These are phyloP conservation scores for Catocala fraxini DNA, from an alignment of 2,888 invertebrate species.

Conservation along the genomic window DNA sequence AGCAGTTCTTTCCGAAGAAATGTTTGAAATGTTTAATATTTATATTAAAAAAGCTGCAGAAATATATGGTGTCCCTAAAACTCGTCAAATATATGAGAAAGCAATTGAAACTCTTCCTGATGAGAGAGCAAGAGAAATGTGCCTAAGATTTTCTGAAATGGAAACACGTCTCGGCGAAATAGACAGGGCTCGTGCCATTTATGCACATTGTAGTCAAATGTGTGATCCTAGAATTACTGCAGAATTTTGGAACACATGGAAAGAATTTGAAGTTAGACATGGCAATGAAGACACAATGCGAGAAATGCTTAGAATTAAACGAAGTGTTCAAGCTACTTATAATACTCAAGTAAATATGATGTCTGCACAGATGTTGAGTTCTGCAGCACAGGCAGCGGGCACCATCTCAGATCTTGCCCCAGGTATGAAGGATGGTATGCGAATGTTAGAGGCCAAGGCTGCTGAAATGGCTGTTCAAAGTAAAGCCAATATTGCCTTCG, in stretches of 20 bases:
- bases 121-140: slow-evolving; percentile 97
- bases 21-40: slow-evolving; percentile 99
- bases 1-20: slow-evolving; percentile 97
- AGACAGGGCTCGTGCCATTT: slow-evolving; percentile 98
- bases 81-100: slow-evolving; percentile 98
- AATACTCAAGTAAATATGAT: slow-evolving; percentile 99
- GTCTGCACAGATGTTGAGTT: slow-evolving; percentile 98
- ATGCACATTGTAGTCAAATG: slow-evolving; percentile 99
- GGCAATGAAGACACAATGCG: slow-evolving; percentile 99
- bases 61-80: slow-evolving; percentile 98
- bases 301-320: slow-evolving; percentile 99
- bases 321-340: slow-evolving; percentile 99
- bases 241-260: slow-evolving; percentile 99
- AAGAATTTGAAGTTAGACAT: slow-evolving; percentile 99
- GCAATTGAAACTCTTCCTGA: slow-evolving; percentile 98
- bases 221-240: slow-evolving; percentile 99
- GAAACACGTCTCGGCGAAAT: slow-evolving; percentile 99
- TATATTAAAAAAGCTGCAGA: slow-evolving; percentile 99
- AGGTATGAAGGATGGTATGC: slow-evolving; percentile 95
- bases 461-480: slow-evolving; percentile 89
- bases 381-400: slow-evolving; percentile 89
- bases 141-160: slow-evolving; percentile 98
- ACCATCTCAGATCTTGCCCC: slow-evolving; percentile 92
- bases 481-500: slow-evolving; percentile 93
- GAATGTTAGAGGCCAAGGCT: slow-evolving; percentile 94